Evolutionary conservation across 2,888 invertebrate species (phyloP), one percentile per base, ranked within the genome.

Genomic region (Agrotis clavis): DNA sequence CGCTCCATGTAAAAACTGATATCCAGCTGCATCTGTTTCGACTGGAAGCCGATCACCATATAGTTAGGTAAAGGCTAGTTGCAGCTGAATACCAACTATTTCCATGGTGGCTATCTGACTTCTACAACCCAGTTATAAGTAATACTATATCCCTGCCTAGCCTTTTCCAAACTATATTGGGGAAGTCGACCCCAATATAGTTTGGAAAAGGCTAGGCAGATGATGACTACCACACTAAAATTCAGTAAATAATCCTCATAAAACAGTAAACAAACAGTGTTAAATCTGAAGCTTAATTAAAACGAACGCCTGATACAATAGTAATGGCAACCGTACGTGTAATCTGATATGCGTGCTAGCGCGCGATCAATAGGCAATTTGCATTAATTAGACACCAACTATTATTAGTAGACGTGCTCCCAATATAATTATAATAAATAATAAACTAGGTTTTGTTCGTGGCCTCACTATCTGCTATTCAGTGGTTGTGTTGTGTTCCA

Each of bases 361-460:
- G 41, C 57, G 74, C 84, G 84, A 82, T 83, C 82, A 75, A 76
- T 79, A 86, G 82, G 82, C 87, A 84, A 82, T 84, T 80, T 82
- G 82, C 86, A 86, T 86, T 68, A 76, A 86, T 86, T 86, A 85
- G 67, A 72, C 57, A 50, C 45, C 70, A n/a, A 67, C 66, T 66
- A 75, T 78, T 78, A 82, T 73, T 71, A 73, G 61, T 71, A 73
- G 65, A 73, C 68, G 70, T 75, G 71, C 61, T 74, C 50, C 69
- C 65, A 75, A 72, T 82, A 85, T 71, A 77, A 84, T 75, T 75
- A 78, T 65, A 63, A 79, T 84, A 83, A 74, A 76, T 83, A 82
- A 81, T 78, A 78, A 66, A 78, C 59, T 85, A 83, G 84, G 80
- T 72, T 86, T 71, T 68, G 81, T 75, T 83, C 64, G 61, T 63